These are phyloP conservation scores for Charina bottae DNA, from an alignment of 2,113 vertebrate genomes.

Conservation along the genomic window DNA sequence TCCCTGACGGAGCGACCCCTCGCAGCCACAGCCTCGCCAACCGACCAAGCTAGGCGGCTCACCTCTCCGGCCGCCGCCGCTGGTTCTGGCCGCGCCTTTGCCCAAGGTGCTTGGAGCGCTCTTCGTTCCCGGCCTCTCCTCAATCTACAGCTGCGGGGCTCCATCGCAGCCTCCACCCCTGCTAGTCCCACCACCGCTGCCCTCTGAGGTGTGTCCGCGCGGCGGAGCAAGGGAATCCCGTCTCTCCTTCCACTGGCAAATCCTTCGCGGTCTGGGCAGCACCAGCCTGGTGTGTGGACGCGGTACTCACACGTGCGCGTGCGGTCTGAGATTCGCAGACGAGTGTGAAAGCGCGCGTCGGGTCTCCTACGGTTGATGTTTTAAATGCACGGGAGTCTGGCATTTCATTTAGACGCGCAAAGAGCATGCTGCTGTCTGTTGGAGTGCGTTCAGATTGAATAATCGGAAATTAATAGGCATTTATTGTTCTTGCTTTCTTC, in stretches of 20 bases:
- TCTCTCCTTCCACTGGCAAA: background rate
- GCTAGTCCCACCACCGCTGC: background rate
- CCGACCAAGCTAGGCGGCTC: background rate
- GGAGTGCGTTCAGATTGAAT: background rate
- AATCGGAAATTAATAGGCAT: background rate
- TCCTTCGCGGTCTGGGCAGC: background rate
- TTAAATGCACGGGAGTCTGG: background rate
- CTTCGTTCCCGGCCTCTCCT: background rate
- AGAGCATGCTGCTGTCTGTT: background rate
- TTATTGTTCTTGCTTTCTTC: background rate
- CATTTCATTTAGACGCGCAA: background rate
- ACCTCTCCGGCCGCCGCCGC: background rate
- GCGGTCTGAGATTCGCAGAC: background rate
- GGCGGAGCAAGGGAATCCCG: constrained; percentile 14
- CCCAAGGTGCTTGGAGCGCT: constrained; percentile 61
- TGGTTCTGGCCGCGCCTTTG: constrained; percentile 30
- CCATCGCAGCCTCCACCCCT: constrained; percentile 19
- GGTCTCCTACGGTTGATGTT: background rate
- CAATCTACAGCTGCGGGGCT: background rate
- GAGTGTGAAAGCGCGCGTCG: background rate
- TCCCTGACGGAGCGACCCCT: constrained; percentile 72
- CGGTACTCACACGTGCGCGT: fast-evolving
- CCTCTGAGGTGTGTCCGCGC: constrained; percentile 56
- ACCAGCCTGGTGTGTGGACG: fast-evolving
- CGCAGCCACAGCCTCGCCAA: constrained; percentile 28